Conservation (phyloP, 1,140 invertebrate species). For the Gonioctena quinquepunctata region DNA sequence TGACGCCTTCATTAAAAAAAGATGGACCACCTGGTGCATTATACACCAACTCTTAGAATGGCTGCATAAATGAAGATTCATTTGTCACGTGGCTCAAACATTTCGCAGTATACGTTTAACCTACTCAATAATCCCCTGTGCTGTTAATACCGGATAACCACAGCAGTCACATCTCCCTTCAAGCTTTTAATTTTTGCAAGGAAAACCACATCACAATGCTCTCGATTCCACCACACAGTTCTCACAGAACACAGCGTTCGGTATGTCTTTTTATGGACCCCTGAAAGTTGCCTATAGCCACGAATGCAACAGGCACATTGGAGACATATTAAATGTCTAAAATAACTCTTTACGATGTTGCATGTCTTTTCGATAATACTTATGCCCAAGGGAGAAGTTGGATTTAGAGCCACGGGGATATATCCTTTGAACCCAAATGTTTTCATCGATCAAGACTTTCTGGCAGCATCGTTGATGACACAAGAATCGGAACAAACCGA, state of each 20-base stretch:
- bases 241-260: slow-evolving; percentile 6
- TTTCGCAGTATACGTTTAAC: slow-evolving; percentile 19
- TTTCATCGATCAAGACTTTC: slow-evolving; percentile 6
- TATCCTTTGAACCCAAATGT: slow-evolving; percentile 27
- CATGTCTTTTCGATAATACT: slow-evolving; percentile 49
- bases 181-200: slow-evolving; percentile 12
- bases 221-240: slow-evolving; percentile 7
- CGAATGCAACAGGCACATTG: slow-evolving; percentile 12
- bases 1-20: slow-evolving; percentile 28
- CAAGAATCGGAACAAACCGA: neutral
- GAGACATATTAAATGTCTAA: slow-evolving; percentile 20
- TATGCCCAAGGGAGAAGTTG: slow-evolving; percentile 45
- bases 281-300: slow-evolving; percentile 10
- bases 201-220: slow-evolving; percentile 13
- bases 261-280: slow-evolving; percentile 11
- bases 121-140: slow-evolving; percentile 23
- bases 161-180: slow-evolving; percentile 19
- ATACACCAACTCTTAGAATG: slow-evolving; percentile 45
- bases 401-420: slow-evolving; percentile 36
- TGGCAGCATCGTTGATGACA: neutral
- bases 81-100: slow-evolving; percentile 45
- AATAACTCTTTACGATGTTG: slow-evolving; percentile 43
- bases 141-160: slow-evolving; percentile 26
- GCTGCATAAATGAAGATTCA: slow-evolving; percentile 50
- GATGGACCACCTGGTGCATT: slow-evolving; percentile 47